Base-by-base conservation (phyloP, 2,797 vertebrate species). In the Acanthopagrus latus region DNA sequence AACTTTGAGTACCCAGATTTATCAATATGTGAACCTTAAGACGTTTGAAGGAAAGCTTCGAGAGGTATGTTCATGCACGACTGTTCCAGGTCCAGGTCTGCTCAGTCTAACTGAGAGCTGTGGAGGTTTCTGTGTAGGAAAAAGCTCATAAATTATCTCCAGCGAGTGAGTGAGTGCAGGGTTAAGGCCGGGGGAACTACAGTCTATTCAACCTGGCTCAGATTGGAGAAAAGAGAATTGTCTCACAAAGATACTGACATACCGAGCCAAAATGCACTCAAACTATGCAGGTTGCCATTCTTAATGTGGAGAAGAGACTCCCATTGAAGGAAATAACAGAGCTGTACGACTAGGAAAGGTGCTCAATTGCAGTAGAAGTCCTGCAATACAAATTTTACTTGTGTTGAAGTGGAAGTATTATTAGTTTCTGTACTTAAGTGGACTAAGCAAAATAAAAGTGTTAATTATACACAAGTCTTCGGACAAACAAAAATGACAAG, bases 91-190 rank as follows among this genome's bases (percentile, higher is more conserved):
- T 73, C 46, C 66, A 67, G 76, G 71, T 72, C 66, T 17, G 17
- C 46, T 67, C 56, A 25, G 55, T 52, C 52, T n/a, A 58, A 73
- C 77, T 50, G 65, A 29, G 60, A 79, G 68, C 65, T 23, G 65
- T 73, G 62, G 65, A 81, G 64, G 58, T 81, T 73, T 85, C 64
- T 70, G 60, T 33, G 2, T 25, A 50, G 69, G 65, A 74, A 80
- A 74, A 69, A 58, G 74, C 64, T 80, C 68, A 74, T 88, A 86
- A 89, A 87, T 90, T 64, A 82, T 70, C 21, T 63, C 20, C n/a
- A 77, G 64, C 63, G 41, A 56, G 78, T 71, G 70, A 84, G 63
- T 56, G 79, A 84, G 57, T 79, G 75, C 74, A 77, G 71, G 78
- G 59, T 66, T 78, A 23, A 74, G 18, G 62, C 47, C 38, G 10